Percentiles rank a stretch among this genome's conserved stretches.
Evolutionary conservation across 2,888 invertebrate genomes (phyloP).

Genomic region (Leucophenga montana): DNA sequence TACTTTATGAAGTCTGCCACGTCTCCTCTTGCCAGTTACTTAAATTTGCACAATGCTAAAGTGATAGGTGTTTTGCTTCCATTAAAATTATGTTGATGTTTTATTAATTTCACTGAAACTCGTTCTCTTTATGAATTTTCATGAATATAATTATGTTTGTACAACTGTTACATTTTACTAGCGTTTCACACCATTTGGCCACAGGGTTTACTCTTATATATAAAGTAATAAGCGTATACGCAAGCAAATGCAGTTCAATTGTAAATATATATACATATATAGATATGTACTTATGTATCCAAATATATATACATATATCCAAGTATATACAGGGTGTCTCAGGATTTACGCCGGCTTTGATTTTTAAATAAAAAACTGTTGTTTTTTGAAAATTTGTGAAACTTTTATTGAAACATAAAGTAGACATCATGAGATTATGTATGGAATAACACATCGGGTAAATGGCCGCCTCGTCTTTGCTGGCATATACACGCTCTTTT

Average conservation of each 20-base stretch:
- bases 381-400: too few relatives aligned
- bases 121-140: background rate
- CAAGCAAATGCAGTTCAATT: background rate
- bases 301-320: background rate
- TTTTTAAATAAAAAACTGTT: too few relatives aligned
- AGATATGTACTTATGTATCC: background rate
- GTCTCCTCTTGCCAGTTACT: too few relatives aligned
- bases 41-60: too few relatives aligned
- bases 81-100: background rate
- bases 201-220: slow-evolving; percentile 36
- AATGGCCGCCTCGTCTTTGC: too few relatives aligned
- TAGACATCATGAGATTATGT: too few relatives aligned
- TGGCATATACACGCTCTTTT: too few relatives aligned
- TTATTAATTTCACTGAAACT: background rate
- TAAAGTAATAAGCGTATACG: slow-evolving; percentile 33
- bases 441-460: too few relatives aligned
- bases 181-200: slow-evolving; percentile 56
- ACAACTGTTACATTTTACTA: slow-evolving; percentile 49
- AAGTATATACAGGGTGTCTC: too few relatives aligned
- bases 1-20: too few relatives aligned
- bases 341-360: too few relatives aligned
- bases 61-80: background rate
- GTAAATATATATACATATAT: background rate
- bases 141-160: slow-evolving; percentile 44
- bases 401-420: too few relatives aligned